These are phyloP conservation scores for Hyposoter didymator DNA, from an alignment of 2,888 invertebrate genomes.

Conservation along the genomic window DNA sequence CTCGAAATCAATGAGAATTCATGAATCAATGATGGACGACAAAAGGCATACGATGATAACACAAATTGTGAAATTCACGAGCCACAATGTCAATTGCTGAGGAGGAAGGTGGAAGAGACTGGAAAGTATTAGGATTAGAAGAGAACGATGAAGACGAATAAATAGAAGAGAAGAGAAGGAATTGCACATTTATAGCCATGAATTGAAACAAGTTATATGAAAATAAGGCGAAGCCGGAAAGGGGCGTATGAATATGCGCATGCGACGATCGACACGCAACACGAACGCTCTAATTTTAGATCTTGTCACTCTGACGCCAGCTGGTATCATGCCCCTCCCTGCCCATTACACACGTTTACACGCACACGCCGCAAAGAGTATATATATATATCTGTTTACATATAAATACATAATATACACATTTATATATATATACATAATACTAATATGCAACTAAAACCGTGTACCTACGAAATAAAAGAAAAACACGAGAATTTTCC, in stretches of 20 bases:
- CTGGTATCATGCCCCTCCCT: conserved; percentile 80
- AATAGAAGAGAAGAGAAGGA: conserved; percentile 45
- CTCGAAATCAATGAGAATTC: neutral
- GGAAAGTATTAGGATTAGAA: conserved; percentile 11
- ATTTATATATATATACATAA: neutral
- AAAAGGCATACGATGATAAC: neutral
- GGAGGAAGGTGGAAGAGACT: neutral
- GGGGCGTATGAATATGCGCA: conserved; percentile 82
- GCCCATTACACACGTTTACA: conserved; percentile 82
- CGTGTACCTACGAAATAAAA: neutral
- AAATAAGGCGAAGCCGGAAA: conserved; percentile 83
- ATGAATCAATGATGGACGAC: neutral
- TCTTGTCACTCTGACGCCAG: conserved; percentile 84
- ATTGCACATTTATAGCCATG: conserved; percentile 58
- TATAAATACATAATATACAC: conserved; percentile 32
- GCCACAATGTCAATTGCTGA: neutral
- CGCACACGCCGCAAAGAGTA: conserved; percentile 73
- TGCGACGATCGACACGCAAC: conserved; percentile 84
- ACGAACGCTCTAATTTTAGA: conserved; percentile 83
- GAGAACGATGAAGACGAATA: conserved; percentile 24
- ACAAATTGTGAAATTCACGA: neutral
- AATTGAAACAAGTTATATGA: conserved; percentile 82
- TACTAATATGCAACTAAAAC: neutral
- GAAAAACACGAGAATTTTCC: conserved; percentile 23
- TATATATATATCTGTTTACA: conserved; percentile 38